Percentiles rank a stretch among this genome's conserved stretches.
Conservation (phyloP, 2,888 invertebrate genomes). For the Nemurella pictetii region DNA sequence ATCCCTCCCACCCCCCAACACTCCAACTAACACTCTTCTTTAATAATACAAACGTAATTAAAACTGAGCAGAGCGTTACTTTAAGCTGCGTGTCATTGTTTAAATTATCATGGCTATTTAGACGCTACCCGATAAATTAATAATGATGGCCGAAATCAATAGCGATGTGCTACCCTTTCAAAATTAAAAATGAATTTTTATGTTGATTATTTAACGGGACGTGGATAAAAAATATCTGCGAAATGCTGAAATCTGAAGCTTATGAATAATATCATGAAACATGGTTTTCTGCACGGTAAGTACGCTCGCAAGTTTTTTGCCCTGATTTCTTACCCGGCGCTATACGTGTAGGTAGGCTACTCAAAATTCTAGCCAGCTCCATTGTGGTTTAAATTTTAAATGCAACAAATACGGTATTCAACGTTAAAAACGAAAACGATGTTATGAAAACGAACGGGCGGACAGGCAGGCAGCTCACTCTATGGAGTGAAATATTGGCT, state of each 20-base stretch:
- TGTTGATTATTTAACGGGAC: background rate
- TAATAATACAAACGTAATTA: slow-evolving; percentile 30
- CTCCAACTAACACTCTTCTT: slow-evolving; percentile 24
- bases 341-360: background rate
- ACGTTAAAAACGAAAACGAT: background rate
- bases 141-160: background rate
- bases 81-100: slow-evolving; percentile 15
- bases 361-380: background rate
- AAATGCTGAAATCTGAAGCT: background rate
- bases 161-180: background rate
- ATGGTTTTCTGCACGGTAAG: background rate
- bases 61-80: slow-evolving; percentile 19
- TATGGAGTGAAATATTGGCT: background rate
- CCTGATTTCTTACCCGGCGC: background rate
- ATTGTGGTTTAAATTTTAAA: background rate
- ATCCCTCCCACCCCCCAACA: background rate
- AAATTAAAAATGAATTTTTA: background rate
- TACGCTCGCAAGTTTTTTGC: too few species aligned
- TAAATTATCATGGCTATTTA: slow-evolving; percentile 4
- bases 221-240: background rate
- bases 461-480: background rate
- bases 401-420: background rate
- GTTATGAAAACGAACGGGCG: background rate
- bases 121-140: background rate
- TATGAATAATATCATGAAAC: background rate